phyloP scores from a whole-genome alignment of 2,888 invertebrate species.

The Rhimphoctona megacephalus region DNA sequence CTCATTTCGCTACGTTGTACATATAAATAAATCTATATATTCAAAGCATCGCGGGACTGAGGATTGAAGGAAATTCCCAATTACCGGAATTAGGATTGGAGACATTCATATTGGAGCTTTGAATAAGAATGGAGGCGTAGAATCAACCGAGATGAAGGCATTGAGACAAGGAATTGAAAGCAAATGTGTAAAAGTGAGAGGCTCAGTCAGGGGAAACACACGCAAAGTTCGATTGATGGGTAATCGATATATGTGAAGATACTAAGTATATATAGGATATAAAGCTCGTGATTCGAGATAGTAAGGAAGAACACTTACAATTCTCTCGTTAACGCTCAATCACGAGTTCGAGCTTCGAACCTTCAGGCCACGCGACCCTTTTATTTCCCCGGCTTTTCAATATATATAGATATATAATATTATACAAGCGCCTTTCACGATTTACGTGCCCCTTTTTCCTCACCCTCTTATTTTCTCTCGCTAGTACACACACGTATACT shows the following conservation, averaged over 20 bases:
- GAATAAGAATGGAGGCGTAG: slow-evolving; percentile 40
- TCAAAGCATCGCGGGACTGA: slow-evolving; percentile 26
- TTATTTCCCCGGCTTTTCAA: slow-evolving; percentile 66
- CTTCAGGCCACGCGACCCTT: slow-evolving; percentile 71
- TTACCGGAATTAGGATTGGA: slow-evolving; percentile 74
- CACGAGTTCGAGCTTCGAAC: slow-evolving; percentile 54
- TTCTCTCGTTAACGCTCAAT: slow-evolving; percentile 69
- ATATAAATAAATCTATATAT: slow-evolving; percentile 11
- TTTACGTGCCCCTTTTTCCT: slow-evolving; percentile 61
- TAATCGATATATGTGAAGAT: slow-evolving; percentile 54
- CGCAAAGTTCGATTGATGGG: slow-evolving; percentile 64
- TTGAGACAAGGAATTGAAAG: slow-evolving; percentile 7
- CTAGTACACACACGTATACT: background rate
- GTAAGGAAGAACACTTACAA: slow-evolving; percentile 63
- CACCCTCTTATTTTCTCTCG: slow-evolving; percentile 57
- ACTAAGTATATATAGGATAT: background rate
- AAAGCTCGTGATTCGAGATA: slow-evolving; percentile 54
- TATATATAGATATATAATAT: slow-evolving; percentile 23
- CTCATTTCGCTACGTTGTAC: slow-evolving; percentile 68
- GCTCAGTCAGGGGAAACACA: background rate
- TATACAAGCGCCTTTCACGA: slow-evolving; percentile 44
- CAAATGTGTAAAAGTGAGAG: background rate
- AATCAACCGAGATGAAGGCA: slow-evolving; percentile 2
- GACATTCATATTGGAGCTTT: slow-evolving; percentile 57
- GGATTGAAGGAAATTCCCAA: slow-evolving; percentile 81